Percentiles rank a stretch among this genome's conserved stretches.
Conservation (phyloP, 2,113 vertebrate species). For the Pedionomus torquatus region DNA sequence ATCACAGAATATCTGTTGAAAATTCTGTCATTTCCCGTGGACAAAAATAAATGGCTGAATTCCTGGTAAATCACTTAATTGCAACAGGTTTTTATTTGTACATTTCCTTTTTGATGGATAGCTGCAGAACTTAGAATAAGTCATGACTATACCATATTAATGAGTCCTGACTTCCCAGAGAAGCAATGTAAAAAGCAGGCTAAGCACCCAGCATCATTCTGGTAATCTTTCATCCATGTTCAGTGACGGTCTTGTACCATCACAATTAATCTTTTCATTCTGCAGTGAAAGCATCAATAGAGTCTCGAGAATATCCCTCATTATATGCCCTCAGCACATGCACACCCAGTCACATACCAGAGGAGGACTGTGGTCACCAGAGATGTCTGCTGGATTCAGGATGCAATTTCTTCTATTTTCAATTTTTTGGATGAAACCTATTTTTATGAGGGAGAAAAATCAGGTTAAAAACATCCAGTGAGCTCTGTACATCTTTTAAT, state of each 20-base stretch:
- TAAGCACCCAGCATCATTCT: neutral
- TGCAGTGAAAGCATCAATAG: neutral
- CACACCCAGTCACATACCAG: neutral
- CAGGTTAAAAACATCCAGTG: neutral
- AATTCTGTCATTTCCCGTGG: neutral
- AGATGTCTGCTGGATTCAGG: neutral
- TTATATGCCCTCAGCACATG: neutral
- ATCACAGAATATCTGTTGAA: neutral
- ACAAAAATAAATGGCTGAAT: neutral
- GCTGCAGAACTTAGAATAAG: neutral
- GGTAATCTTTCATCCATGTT: neutral
- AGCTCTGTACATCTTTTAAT: neutral
- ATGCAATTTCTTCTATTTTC: neutral
- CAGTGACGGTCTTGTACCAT: neutral
- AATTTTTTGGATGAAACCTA: neutral
- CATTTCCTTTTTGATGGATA: neutral
- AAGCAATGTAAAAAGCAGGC: neutral
- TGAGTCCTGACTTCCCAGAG: neutral
- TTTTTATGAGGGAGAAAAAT: neutral
- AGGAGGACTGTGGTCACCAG: neutral
- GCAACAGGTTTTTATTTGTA: neutral
- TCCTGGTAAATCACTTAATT: neutral
- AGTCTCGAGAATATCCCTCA: rapidly evolving
- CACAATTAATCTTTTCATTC: conserved; percentile 4
- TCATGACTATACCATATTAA: neutral